phyloP scores from a whole-genome alignment of 2,113 vertebrate genomes.

The Redunca redunca region DNA sequence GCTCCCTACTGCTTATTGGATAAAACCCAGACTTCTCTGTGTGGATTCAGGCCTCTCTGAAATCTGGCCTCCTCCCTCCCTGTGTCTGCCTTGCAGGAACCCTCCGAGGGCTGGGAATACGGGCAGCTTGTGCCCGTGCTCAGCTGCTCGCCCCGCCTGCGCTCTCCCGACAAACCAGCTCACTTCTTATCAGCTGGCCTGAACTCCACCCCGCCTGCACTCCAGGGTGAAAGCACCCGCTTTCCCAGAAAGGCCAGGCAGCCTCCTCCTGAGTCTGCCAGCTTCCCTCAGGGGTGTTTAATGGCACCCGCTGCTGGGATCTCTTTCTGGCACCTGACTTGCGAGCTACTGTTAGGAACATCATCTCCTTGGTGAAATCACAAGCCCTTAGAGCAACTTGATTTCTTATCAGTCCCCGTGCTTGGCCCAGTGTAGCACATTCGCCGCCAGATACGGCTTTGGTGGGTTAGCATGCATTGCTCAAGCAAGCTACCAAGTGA shows the following conservation, averaged over 20 bases:
- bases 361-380: background rate
- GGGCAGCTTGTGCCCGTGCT: background rate
- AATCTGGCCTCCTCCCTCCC: conserved; percentile 44
- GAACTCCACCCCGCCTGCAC: background rate
- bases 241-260: background rate
- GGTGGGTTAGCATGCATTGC: background rate
- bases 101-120: background rate
- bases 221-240: background rate
- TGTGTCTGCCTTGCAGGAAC: background rate
- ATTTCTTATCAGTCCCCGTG: background rate
- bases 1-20: conserved; percentile 47
- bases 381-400: background rate
- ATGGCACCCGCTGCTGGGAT: background rate
- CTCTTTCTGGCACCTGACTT: background rate
- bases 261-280: background rate
- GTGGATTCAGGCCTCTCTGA: conserved; percentile 43
- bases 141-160: background rate
- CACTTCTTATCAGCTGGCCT: background rate
- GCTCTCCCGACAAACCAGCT: background rate
- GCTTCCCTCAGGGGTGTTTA: background rate
- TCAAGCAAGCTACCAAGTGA: background rate
- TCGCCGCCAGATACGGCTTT: background rate
- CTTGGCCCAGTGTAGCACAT: background rate
- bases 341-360: background rate
- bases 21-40: conserved; percentile 26